phyloP scores from a whole-genome alignment of 2,113 vertebrate species.

The Vombatus ursinus region DNA sequence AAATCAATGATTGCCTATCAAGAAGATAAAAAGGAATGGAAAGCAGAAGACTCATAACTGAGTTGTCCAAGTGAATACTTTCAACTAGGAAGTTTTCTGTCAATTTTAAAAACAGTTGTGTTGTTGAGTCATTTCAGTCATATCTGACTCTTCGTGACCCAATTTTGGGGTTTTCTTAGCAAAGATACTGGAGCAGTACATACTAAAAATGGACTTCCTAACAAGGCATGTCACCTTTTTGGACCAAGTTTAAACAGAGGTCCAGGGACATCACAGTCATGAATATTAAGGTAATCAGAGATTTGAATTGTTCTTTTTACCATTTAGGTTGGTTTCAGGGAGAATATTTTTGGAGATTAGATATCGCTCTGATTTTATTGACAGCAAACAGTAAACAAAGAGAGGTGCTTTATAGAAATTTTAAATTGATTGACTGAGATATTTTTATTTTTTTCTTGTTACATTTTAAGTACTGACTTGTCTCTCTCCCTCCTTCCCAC shows the following conservation, averaged over 20 bases:
- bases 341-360: slow-evolving; percentile 47
- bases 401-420: slow-evolving; percentile 43
- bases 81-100: not conserved
- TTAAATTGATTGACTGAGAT: slow-evolving; percentile 27
- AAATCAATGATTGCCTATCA: slow-evolving; percentile 4
- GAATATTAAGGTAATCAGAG: slow-evolving; percentile 33
- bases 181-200: slow-evolving; percentile 14
- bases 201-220: slow-evolving; percentile 42
- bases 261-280: slow-evolving; percentile 7
- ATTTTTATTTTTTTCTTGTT: not conserved
- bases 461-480: too few relatives aligned
- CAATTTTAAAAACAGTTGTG: not conserved
- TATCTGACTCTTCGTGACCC: too few relatives aligned
- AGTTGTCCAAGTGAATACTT: not conserved
- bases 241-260: not conserved
- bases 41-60: slow-evolving; percentile 49
- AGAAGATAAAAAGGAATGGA: slow-evolving; percentile 36
- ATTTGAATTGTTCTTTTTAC: slow-evolving; percentile 44
- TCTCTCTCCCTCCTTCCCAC: too few relatives aligned
- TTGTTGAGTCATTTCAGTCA: too few relatives aligned
- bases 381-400: slow-evolving; percentile 50
- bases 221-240: slow-evolving; percentile 18
- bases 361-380: slow-evolving; percentile 51
- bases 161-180: too few relatives aligned
- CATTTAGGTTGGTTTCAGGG: slow-evolving; percentile 64